Percentiles rank a stretch among this genome's conserved stretches.
These are phyloP conservation scores for Tenualosa ilisha DNA, from an alignment of 2,797 vertebrate genomes.

Conservation along the genomic window DNA sequence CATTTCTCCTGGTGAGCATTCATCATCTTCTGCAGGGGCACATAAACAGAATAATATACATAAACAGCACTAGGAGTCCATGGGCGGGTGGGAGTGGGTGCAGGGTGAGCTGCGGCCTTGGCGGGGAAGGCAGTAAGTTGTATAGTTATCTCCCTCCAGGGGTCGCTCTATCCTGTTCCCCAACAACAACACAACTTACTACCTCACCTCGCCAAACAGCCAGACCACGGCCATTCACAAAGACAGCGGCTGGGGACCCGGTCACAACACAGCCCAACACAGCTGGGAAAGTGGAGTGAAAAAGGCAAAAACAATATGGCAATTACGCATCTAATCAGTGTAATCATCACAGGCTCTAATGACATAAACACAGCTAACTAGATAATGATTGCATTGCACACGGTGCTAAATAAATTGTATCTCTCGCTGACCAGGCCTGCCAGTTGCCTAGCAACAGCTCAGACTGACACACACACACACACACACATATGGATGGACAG, in stretches of 20 bases:
- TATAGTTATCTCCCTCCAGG: slow-evolving; percentile 93
- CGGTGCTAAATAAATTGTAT: slow-evolving; percentile 8
- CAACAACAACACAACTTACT: slow-evolving; percentile 99
- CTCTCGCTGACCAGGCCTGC: neutral
- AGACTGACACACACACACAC: neutral
- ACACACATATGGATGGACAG: neutral
- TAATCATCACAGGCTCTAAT: slow-evolving; percentile 1
- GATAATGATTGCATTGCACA: neutral
- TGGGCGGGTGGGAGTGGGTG: neutral
- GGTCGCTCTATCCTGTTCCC: slow-evolving; percentile 85
- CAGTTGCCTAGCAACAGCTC: slow-evolving; percentile 33
- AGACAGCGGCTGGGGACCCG: neutral
- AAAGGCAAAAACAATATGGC: neutral
- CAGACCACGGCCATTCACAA: neutral
- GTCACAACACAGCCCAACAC: neutral
- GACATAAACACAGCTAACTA: slow-evolving; percentile 24
- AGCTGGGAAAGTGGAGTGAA: neutral
- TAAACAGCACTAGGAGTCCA: neutral
- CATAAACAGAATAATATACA: too few relatives aligned
- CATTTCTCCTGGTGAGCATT: neutral
- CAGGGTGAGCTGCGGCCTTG: slow-evolving; percentile 39
- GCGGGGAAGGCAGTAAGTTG: slow-evolving; percentile 95
- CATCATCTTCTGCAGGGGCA: neutral
- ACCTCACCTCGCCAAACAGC: slow-evolving; percentile 83
- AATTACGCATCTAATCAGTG: neutral